These are phyloP conservation scores for Embidobia sp. DNA, from an alignment of 2,888 invertebrate species.

Conservation along the genomic window DNA sequence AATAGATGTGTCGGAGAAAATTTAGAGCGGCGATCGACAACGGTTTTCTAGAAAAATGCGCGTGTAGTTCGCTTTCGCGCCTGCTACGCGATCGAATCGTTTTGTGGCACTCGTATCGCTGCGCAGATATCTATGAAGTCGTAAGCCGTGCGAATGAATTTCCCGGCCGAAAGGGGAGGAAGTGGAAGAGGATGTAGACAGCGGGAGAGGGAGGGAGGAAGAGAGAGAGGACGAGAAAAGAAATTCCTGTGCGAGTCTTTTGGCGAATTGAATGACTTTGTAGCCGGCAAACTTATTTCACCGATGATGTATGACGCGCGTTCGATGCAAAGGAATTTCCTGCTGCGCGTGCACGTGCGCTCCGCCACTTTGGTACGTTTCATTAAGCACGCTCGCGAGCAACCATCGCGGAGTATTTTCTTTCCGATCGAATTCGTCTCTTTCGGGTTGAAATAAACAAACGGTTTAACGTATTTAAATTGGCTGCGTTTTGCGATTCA, in stretches of 20 bases:
- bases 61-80: constrained; percentile 5
- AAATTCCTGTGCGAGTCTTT: constrained; percentile 53
- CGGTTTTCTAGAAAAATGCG: background rate
- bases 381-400: constrained; percentile 52
- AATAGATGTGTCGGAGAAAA: no score
- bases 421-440: no score
- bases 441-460: no score
- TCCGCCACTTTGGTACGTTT: constrained; percentile 42
- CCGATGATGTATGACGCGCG: constrained; percentile 56
- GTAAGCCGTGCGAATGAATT: constrained; percentile 54
- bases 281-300: constrained; percentile 54
- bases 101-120: constrained; percentile 29
- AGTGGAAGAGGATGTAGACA: background rate
- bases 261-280: constrained; percentile 53
- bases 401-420: no score
- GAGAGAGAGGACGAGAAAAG: constrained; percentile 9
- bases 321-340: constrained; percentile 56
- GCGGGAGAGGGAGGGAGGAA: background rate
- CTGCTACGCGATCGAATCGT: constrained; percentile 27
- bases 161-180: constrained; percentile 7
- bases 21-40: no score
- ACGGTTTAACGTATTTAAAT: no score
- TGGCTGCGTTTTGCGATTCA: no score
- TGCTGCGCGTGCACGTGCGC: constrained; percentile 47
- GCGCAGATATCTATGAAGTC: constrained; percentile 47